Base-by-base conservation (phyloP, 2,113 vertebrate species). In the Osmerus eperlanus region DNA sequence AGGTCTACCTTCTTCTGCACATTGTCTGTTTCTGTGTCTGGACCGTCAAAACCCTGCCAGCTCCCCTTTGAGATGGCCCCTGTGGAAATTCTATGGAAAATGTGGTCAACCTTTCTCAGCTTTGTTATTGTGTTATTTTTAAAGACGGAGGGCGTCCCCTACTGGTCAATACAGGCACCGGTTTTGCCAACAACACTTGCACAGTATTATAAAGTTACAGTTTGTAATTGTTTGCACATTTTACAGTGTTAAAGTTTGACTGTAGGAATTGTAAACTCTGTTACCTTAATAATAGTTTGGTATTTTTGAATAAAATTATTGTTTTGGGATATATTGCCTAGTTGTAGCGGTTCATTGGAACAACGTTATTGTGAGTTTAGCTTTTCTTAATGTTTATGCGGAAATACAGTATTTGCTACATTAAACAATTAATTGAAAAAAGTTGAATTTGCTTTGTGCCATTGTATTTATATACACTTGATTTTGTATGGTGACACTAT, bases 141-240 rank as follows among this genome's bases (percentile, higher is more conserved):
- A 71, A 11, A 69, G 23, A 67, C 13, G 67, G 15, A 53, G 2
- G 28, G 70, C 53, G 29, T 84, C 84, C 65, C 58, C 85, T 88
- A 78, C 65, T 85, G 88, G 76, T 59, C 1, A 55, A 1, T 6
- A 2, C n/a, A 15, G 9, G n/a, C 32, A 47, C 14, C 21, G 65
- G 28, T 64, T 3, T 5, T 64, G 25, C 28, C 62, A 36, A 47
- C 16, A 4, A n/a, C 25, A 18, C 23, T 6, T 25, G 16, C 8
- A 32, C 28, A 64, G 62, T 32, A n/a, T 32, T 64, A 29, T 63
- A 7, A 15, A 16, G 25, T 16, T 15, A 3, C 28, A 64, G 32
- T 36, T 16, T 63, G 15, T 60, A 12, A n/a, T 18, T 25, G 16
- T 9, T 23, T 18, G 14, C 21, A 59, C 21, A 59, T 19, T 59